phyloP scores from a whole-genome alignment of 2,797 vertebrate genomes.

The Muscicapa striata region DNA sequence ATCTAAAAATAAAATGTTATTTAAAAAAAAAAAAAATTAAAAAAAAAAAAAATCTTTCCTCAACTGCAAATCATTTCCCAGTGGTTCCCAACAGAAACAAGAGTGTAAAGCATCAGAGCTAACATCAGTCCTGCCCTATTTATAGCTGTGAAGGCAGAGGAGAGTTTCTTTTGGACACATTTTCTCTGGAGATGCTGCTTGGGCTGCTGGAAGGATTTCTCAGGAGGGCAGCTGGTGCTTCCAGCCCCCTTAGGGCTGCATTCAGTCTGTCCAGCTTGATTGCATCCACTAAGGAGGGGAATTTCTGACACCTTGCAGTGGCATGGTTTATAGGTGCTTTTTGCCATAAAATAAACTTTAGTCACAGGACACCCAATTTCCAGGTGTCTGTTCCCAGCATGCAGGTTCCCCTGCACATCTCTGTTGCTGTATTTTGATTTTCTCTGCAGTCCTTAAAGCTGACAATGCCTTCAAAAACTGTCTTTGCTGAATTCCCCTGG shows the following conservation, averaged over 20 bases:
- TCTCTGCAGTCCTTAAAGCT: neutral
- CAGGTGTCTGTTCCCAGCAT: neutral
- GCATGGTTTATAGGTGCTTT: fast-evolving
- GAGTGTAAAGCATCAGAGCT: neutral
- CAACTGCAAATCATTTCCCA: neutral
- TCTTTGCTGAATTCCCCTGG: neutral
- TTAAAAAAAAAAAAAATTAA: neutral
- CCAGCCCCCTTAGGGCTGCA: neutral
- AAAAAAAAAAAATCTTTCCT: neutral
- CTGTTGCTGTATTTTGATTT: neutral
- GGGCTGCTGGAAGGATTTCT: neutral
- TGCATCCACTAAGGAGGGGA: neutral
- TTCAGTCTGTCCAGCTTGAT: neutral
- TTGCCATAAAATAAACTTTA: fast-evolving
- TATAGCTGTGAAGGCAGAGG: neutral
- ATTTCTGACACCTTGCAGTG: neutral
- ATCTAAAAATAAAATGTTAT: neutral
- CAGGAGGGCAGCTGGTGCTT: fast-evolving
- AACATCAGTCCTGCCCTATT: neutral
- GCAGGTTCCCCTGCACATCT: fast-evolving
- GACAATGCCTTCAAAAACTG: neutral
- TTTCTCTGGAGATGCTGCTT: neutral
- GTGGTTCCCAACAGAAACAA: neutral
- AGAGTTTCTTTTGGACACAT: neutral
- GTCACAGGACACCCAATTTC: neutral